Evolutionary conservation across 2,797 vertebrate genomes (phyloP), one percentile per base, ranked within the genome.

Genomic region (Percopsis omiscomaycus): DNA sequence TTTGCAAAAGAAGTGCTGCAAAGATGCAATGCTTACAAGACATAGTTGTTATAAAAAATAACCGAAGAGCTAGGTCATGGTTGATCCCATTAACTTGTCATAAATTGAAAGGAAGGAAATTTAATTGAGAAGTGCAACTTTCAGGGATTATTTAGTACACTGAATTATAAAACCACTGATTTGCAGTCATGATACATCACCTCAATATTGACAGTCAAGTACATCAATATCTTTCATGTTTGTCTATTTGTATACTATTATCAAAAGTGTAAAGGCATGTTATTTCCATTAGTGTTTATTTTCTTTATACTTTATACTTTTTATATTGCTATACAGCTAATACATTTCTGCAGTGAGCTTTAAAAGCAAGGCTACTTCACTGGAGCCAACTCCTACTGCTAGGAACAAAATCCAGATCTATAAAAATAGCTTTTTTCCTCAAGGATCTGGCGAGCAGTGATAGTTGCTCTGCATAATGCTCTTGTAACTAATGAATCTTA

Each of bases 371-470:
- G n/a, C 75, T 73, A 74, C 74, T 69, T 86, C 84, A 81, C 82
- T 84, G 73, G 79, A 86, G 79, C 74, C 80, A 77, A 52, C 59
- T 61, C 63, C 65, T 74, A 45, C 30, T 61, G 30, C 16, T 8
- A 42, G 65, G 73, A 71, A 63, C 78, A 56, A 42, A 47, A 77
- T 70, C 54, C 60, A 13, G 44, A 44, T 55, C 68, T 28, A 56
- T 60, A 71, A 75, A 58, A 49, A 28, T 1, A 13, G 51, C 15
- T 42, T 4, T 55, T 9, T 42, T 53, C 22, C 27, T 2, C 63
- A 30, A 29, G 44, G 60, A 67, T 75, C 78, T 65, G 69, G 1
- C 48, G 80, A 80, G 74, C 77, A 79, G 74, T 73, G 82, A 86
- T 74, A 71, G 74, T 74, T 16, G 1, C 64, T 22, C 22, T 59